Evolutionary conservation across 1,140 invertebrate species (phyloP).

Genomic region (Drosophila cardini): DNA sequence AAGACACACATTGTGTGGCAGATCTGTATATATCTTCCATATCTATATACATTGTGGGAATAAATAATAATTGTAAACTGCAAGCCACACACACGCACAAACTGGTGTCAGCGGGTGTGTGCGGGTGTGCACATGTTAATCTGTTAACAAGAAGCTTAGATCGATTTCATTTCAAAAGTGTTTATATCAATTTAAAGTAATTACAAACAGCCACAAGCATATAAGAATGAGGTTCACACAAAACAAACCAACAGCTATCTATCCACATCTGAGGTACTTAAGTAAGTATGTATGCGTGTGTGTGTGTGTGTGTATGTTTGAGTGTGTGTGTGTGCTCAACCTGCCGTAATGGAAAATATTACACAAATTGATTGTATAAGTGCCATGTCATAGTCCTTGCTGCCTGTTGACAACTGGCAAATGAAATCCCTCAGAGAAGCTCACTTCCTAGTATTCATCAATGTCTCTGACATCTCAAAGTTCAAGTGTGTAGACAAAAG

Average conservation of each 20-base stretch:
- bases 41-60: slow-evolving; percentile 64
- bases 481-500: slow-evolving; percentile 59
- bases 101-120: slow-evolving; percentile 23
- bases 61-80: slow-evolving; percentile 81
- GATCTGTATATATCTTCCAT: slow-evolving; percentile 40
- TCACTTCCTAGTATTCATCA: not conserved
- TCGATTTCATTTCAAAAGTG: slow-evolving; percentile 82
- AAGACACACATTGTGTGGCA: slow-evolving; percentile 25
- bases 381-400: slow-evolving; percentile 43
- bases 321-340: slow-evolving; percentile 14
- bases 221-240: slow-evolving; percentile 43
- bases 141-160: slow-evolving; percentile 83
- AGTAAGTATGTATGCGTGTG: not conserved
- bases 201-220: slow-evolving; percentile 79
- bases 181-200: slow-evolving; percentile 84
- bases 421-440: slow-evolving; percentile 27
- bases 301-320: slow-evolving; percentile 10
- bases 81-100: slow-evolving; percentile 36
- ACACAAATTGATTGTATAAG: slow-evolving; percentile 61
- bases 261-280: slow-evolving; percentile 17
- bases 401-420: slow-evolving; percentile 38
- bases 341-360: slow-evolving; percentile 59
- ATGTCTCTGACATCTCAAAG: slow-evolving; percentile 36
- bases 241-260: slow-evolving; percentile 43
- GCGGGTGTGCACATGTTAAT: slow-evolving; percentile 68